Percentiles rank a stretch among this genome's conserved stretches.
phyloP scores from a whole-genome alignment of 2,113 vertebrate genomes.

The Podarcis raffonei region DNA sequence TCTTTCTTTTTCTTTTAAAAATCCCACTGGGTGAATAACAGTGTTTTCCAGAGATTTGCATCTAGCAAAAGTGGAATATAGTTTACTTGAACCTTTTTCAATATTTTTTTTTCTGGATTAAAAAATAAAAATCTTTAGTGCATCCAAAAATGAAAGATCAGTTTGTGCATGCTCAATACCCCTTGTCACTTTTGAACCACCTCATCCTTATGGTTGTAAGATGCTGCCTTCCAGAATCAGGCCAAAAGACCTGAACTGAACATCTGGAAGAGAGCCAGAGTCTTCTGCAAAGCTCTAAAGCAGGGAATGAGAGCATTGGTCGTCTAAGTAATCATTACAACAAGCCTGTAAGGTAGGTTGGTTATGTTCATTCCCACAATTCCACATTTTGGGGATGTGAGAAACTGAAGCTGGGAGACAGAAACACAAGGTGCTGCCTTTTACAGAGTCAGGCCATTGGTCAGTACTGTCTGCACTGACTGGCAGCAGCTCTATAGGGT shows the following conservation, averaged over 20 bases:
- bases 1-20: not conserved
- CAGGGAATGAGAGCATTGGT: too few relatives aligned
- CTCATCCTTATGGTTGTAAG: not conserved
- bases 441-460: too few relatives aligned
- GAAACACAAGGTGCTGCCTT: too few relatives aligned
- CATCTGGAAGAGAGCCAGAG: not conserved
- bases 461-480: too few relatives aligned
- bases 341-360: not conserved
- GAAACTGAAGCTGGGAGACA: not conserved
- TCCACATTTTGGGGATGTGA: not conserved
- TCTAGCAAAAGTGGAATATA: conserved; percentile 10
- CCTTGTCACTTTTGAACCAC: not conserved
- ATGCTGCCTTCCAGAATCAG: too few relatives aligned
- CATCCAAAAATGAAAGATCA: not conserved
- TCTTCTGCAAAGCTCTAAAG: too few relatives aligned
- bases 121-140: not conserved
- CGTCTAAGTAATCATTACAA: not conserved
- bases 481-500: too few relatives aligned
- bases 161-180: not conserved
- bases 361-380: not conserved
- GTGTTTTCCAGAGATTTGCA: conserved; percentile 39
- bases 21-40: conserved; percentile 36
- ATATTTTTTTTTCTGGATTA: not conserved
- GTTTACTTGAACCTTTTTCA: not conserved
- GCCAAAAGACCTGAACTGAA: not conserved